phyloP scores from a whole-genome alignment of 2,113 vertebrate genomes.

The Scopus umbretta region DNA sequence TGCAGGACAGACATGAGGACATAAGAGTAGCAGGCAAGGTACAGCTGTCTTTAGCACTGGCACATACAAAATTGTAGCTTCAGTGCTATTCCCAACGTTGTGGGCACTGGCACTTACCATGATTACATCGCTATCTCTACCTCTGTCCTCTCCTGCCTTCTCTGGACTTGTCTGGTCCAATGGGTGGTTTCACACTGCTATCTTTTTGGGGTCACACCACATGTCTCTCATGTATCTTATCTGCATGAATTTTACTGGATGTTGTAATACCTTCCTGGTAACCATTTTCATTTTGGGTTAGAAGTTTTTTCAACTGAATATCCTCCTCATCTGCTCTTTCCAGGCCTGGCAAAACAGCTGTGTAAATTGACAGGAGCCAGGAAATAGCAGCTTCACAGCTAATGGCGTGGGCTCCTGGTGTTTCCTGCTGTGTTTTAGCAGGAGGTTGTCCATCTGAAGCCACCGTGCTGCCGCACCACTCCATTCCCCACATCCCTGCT shows the following conservation, averaged over 20 bases:
- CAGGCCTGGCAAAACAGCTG: not conserved
- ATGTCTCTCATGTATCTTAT: rapidly evolving
- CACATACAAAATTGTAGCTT: rapidly evolving
- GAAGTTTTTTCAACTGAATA: not conserved
- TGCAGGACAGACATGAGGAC: not conserved
- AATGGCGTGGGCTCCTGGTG: not conserved
- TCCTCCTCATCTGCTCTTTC: not conserved
- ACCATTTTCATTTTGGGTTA: not conserved
- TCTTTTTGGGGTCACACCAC: not conserved
- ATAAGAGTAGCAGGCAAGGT: not conserved
- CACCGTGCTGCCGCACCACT: not conserved
- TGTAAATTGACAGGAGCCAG: not conserved
- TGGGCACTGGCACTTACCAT: not conserved
- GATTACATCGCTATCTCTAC: rapidly evolving
- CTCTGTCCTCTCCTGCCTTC: not conserved
- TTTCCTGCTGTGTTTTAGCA: not conserved
- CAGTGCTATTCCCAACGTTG: not conserved
- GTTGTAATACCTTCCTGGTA: not conserved
- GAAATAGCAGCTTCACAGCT: not conserved
- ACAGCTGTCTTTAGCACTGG: not conserved
- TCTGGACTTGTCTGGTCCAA: not conserved
- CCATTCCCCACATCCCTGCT: rapidly evolving
- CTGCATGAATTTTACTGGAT: not conserved
- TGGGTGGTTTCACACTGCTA: not conserved
- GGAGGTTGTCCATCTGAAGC: not conserved